These are phyloP conservation scores for Epirrita christyi DNA, from an alignment of 2,888 invertebrate species.

Conservation along the genomic window DNA sequence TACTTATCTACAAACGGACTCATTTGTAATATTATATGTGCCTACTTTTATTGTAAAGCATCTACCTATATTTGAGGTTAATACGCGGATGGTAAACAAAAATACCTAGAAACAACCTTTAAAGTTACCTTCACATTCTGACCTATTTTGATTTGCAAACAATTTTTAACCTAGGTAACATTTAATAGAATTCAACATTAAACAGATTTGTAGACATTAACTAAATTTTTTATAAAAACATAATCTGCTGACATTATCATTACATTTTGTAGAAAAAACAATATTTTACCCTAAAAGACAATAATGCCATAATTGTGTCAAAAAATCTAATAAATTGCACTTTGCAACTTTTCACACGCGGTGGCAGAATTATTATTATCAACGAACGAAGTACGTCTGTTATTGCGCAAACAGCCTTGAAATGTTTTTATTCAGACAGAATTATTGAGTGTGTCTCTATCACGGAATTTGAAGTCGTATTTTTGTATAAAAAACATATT, in stretches of 20 bases:
- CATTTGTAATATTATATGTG: no score
- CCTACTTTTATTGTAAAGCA: no score
- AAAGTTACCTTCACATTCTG: no score
- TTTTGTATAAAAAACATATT: slow-evolving; percentile 14
- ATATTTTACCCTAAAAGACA: slow-evolving; percentile 7
- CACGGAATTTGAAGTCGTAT: slow-evolving; percentile 21
- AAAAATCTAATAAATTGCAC: slow-evolving; percentile 22
- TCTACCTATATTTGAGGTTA: no score
- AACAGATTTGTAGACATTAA: no score
- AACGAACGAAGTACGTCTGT: slow-evolving; percentile 15
- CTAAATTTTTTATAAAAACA: background rate
- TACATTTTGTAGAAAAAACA: background rate
- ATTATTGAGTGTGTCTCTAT: slow-evolving; percentile 24
- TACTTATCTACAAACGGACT: background rate
- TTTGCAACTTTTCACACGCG: slow-evolving; percentile 19
- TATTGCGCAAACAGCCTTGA: slow-evolving; percentile 35
- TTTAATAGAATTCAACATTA: no score
- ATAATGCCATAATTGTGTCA: slow-evolving; percentile 8
- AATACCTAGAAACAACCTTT: no score
- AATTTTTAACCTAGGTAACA: no score
- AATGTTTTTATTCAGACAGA: slow-evolving; percentile 28
- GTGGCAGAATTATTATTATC: slow-evolving; percentile 14
- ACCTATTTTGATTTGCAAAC: no score
- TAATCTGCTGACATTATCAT: background rate
- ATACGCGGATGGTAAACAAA: no score